Conservation (phyloP, 2,888 invertebrate genomes). For the Halocaridina rubra region DNA sequence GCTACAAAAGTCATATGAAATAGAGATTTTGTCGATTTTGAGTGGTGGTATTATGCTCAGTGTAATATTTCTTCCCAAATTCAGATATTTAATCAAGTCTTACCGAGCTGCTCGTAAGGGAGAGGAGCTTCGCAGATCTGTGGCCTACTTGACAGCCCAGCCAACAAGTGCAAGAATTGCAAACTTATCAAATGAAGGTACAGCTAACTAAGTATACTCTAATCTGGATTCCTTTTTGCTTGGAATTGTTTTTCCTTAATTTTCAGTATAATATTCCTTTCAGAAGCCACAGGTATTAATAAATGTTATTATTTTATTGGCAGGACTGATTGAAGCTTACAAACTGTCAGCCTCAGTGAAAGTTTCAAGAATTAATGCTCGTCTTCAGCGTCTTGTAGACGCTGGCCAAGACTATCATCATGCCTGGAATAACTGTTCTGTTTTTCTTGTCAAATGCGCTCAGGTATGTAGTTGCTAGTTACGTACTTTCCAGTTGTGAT, state of each 20-base stretch:
- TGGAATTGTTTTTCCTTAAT: too few relatives aligned
- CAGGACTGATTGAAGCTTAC: constrained; percentile 48
- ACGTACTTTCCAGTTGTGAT: too few relatives aligned
- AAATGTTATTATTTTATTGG: too few relatives aligned
- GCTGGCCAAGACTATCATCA: constrained; percentile 79
- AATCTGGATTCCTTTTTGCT: neutral
- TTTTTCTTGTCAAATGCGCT: constrained; percentile 84
- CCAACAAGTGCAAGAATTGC: neutral
- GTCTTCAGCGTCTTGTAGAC: constrained; percentile 75
- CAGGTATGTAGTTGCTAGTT: too few relatives aligned
- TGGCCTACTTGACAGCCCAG: neutral
- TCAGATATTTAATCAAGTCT: constrained; percentile 1
- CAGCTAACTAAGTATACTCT: neutral
- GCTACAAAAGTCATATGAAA: too few relatives aligned
- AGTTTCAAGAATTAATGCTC: constrained; percentile 70
- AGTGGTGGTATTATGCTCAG: too few relatives aligned
- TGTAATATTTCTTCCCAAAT: too few relatives aligned
- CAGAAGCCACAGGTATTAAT: too few relatives aligned
- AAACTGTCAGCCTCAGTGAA: constrained; percentile 24
- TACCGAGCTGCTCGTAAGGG: neutral
- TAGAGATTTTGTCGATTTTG: too few relatives aligned
- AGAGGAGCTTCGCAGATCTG: neutral
- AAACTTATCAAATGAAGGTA: neutral
- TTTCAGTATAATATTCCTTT: too few relatives aligned
- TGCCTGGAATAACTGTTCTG: constrained; percentile 89